These are phyloP conservation scores for Neria commutata DNA, from an alignment of 2,888 invertebrate genomes.

Conservation along the genomic window DNA sequence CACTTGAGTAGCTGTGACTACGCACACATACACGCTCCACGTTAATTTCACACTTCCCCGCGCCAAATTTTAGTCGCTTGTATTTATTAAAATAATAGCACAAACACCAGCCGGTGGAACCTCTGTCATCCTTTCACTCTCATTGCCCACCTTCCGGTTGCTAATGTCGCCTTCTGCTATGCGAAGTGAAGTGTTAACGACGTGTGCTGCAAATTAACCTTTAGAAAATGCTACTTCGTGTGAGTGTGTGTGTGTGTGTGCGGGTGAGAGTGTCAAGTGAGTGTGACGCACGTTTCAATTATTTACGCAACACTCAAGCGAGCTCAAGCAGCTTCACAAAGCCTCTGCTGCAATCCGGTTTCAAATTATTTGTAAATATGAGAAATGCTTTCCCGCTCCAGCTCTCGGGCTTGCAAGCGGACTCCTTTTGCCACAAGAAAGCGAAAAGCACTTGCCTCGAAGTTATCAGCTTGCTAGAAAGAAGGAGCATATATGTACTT, in stretches of 20 bases:
- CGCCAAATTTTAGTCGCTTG: neutral
- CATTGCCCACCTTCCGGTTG: slow-evolving; percentile 18
- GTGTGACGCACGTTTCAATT: neutral
- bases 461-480: too few relatives aligned
- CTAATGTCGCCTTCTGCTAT: slow-evolving; percentile 15
- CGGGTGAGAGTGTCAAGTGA: neutral
- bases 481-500: too few relatives aligned
- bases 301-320: neutral
- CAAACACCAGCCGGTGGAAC: too few relatives aligned
- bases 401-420: too few relatives aligned
- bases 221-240: slow-evolving; percentile 28
- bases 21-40: too few relatives aligned
- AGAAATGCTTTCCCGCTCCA: too few relatives aligned
- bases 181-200: slow-evolving; percentile 33
- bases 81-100: slow-evolving; percentile 17
- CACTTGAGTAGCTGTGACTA: too few relatives aligned
- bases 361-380: too few relatives aligned
- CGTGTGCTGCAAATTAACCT: slow-evolving; percentile 39
- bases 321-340: too few relatives aligned
- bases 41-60: neutral
- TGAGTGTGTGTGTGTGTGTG: neutral
- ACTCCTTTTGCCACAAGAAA: too few relatives aligned
- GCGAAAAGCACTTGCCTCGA: too few relatives aligned
- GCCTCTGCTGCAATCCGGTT: too few relatives aligned
- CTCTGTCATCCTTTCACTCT: neutral